Base-by-base conservation (phyloP, 2,113 vertebrate genomes). In the Xenopus borealis region DNA sequence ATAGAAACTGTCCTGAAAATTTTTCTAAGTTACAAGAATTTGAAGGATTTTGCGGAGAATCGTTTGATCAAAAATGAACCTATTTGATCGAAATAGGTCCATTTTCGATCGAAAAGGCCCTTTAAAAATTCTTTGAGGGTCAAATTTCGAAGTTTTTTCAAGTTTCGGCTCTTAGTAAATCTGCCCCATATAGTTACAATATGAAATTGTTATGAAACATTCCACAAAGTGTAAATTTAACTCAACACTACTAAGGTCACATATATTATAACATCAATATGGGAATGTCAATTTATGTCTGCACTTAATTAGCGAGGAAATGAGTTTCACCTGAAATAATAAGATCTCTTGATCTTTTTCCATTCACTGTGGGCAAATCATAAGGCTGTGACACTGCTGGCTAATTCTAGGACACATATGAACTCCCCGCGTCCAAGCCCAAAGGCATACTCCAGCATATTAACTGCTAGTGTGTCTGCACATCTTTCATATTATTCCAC, bases 261-360 rank as follows among this genome's bases (percentile, higher is more conserved):
- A 70, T 76, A 70, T 76, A 69, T 76, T 76, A 76, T 76, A 53
- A 70, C 30, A 76, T 76, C 74, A 76, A 70, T 70, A 76, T 63
- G 67, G 27, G 67, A 76, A 76, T 64, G 66, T 69, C 74, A 76
- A 57, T 76, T 76, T 76, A 70, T 76, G 74, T 64, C 74, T 70
- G 74, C 66, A 70, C 47, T 76, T 76, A 64, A 76, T 76, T 70
- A 76, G 66, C 7, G 61, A 76, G 74, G 74, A 76, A 76, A 76
- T 76, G 67, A 76, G 61, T 76, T 76, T 69, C 74, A 76, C 74
- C 74, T 76, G 74, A 64, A 76, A 76, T 76, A 76, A 76, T 76
- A 76, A 63, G 67, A 70, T 76, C 66, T 63, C 66, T 64, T 76
- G 74, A 76, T 76, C 74, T 76, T 76, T 70, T 70, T 63, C 74